A percentile compares a stretch with the other conserved stretches of the same genome.
These are phyloP conservation scores for Copidosoma floridanum DNA, from an alignment of 1,140 invertebrate genomes.

Conservation along the genomic window DNA sequence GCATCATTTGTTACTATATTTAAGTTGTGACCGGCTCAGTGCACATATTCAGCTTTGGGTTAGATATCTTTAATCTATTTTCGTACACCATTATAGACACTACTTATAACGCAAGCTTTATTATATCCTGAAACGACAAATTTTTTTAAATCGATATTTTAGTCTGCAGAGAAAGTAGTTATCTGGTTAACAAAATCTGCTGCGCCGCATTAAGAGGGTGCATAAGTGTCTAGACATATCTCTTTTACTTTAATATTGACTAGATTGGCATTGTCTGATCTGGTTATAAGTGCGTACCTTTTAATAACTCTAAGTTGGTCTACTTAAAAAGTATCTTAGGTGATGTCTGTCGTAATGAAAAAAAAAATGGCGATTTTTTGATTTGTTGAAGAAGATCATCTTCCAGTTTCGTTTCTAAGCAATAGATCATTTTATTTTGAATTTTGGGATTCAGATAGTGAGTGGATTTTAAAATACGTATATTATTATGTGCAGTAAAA, in stretches of 20 bases:
- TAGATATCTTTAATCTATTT: conserved; percentile 29
- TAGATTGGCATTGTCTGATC: conserved; percentile 25
- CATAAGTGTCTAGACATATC: conserved; percentile 27
- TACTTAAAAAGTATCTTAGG: conserved; percentile 33
- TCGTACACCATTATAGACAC: conserved; percentile 35
- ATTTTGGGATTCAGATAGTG: no score
- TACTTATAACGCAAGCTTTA: conserved; percentile 38
- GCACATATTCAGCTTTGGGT: conserved; percentile 32
- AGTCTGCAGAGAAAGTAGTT: conserved; percentile 1
- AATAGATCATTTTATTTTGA: no score
- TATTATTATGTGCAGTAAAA: no score
- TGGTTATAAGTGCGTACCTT: conserved; percentile 23
- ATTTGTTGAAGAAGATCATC: no score
- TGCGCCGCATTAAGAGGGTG: conserved; percentile 29
- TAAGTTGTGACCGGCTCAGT: conserved; percentile 40
- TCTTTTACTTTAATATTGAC: conserved; percentile 30
- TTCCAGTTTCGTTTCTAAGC: no score
- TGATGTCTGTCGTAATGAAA: conserved; percentile 39
- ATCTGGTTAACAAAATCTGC: conserved; percentile 31
- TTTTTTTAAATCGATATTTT: not conserved
- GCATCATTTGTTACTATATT: conserved; percentile 41
- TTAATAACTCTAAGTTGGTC: conserved; percentile 31
- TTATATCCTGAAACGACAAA: conserved; percentile 40
- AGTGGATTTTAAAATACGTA: no score
- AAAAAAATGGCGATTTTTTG: no score